Conservation (phyloP, 2,797 vertebrate species). For the Poliocrania exsul region DNA sequence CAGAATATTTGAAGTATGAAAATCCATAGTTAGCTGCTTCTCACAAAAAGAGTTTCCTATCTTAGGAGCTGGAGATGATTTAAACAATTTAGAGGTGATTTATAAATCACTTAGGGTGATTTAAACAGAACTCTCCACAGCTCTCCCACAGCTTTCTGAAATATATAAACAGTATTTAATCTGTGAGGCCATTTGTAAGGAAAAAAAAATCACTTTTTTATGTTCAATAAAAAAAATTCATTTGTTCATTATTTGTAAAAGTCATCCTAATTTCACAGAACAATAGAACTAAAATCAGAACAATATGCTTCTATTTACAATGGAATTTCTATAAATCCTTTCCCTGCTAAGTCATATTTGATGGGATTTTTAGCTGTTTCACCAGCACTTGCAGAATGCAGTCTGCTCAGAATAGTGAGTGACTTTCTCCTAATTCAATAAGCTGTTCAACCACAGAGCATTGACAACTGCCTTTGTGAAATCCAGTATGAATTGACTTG, state of each 20-base stretch:
- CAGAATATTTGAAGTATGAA: neutral
- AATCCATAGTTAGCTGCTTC: neutral
- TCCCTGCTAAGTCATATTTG: conserved; percentile 19
- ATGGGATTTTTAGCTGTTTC: conserved; percentile 26
- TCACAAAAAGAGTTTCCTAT: neutral
- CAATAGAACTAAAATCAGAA: neutral
- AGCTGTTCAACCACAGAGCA: conserved; percentile 33
- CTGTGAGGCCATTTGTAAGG: neutral
- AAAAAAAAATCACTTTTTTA: neutral
- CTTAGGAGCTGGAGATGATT: neutral
- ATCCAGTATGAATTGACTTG: conserved; percentile 63
- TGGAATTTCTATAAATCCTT: conserved; percentile 34
- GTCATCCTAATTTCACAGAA: neutral
- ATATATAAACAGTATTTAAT: neutral
- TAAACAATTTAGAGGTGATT: conserved; percentile 16
- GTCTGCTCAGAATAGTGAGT: conserved; percentile 31
- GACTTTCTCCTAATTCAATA: conserved; percentile 52
- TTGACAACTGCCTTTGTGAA: conserved; percentile 58
- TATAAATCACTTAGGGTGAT: neutral
- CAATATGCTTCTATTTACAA: neutral
- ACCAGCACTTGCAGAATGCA: neutral
- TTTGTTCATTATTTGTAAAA: neutral
- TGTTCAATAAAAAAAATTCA: neutral
- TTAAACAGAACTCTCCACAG: neutral
- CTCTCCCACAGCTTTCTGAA: neutral